Percentiles rank a stretch among this genome's conserved stretches.
These are phyloP conservation scores for Polypedilum vanderplanki DNA, from an alignment of 1,140 invertebrate genomes.

Conservation along the genomic window DNA sequence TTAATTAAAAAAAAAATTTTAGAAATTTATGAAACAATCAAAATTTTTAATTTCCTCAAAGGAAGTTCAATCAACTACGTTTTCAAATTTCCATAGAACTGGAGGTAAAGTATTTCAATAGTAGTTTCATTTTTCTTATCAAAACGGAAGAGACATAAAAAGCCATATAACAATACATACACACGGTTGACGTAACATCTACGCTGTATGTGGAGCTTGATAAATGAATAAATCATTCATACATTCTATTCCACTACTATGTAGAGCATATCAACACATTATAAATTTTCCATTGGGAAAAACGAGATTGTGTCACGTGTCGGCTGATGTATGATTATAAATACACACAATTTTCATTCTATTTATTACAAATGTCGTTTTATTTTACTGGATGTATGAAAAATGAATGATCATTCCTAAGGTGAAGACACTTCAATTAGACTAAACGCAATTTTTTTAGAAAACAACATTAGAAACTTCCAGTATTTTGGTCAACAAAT, in stretches of 20 bases:
- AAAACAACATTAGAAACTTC: no score
- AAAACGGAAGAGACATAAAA: background rate
- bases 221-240: conserved; percentile 1
- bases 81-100: background rate
- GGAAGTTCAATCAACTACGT: background rate
- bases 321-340: background rate
- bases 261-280: conserved; percentile 4
- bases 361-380: background rate
- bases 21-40: background rate
- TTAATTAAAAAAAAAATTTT: no score
- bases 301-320: conserved; percentile 9
- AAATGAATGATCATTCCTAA: background rate
- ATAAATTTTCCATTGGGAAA: conserved; percentile 14
- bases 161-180: background rate
- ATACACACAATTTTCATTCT: background rate
- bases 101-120: background rate
- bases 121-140: background rate
- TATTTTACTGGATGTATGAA: background rate
- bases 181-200: conserved; percentile 7
- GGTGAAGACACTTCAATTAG: background rate
- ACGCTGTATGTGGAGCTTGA: background rate
- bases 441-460: no score
- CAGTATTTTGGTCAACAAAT: no score
- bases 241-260: background rate
- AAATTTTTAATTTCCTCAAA: background rate